Evolutionary conservation across 2,888 invertebrate genomes (phyloP), one percentile per base, ranked within the genome.

Genomic region (Dyspetes luteomarginatus): DNA sequence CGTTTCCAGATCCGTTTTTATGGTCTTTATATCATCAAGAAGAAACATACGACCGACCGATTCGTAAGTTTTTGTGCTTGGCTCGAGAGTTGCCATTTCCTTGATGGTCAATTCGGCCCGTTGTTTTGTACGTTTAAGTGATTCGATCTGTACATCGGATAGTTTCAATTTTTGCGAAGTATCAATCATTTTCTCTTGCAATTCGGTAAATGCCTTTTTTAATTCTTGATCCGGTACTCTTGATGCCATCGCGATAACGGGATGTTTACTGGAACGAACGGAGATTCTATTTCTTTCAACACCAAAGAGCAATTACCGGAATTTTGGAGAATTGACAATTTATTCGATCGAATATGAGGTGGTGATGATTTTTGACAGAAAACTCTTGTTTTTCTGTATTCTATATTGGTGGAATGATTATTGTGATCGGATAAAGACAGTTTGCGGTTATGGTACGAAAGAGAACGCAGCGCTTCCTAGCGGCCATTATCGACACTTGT

Each of bases 41-140:
- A 97, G 92, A 90, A 97, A 97, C 96, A 97, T 97, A 90, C 97
- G 93, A 4, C 97, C 97, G 1, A 97, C 94, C 26, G 96, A 95
- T 92, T 97, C 96, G 88, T 96, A 97, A 0, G 96, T 96, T 87
- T 94, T 95, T 0, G 95, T 96, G 19, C 93, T 94, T 75, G 93
- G 90, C 65, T 95, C 94, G 80, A 97, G 92, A 9, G 93, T 90
- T 77, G 90, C 91, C 71, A 95, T 93, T 90, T 95, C 95, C 85
- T 93, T 94, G 71, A 83, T 94, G 43, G 97, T 97, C 65, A 97
- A 92, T 82, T 95, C 94, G 73, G 96, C 94, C 89, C 95, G 96
- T 82, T 95, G 94, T 86, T 96, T 95, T 65, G 93, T 93, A 78
- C 95, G 93, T 86, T 94, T 95, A 56, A 96, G 91, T 12, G 94